A percentile compares a stretch with the other conserved stretches of the same genome.
These are phyloP conservation scores for Dryocosmus kuriphilus DNA, from an alignment of 2,888 invertebrate species.

Conservation along the genomic window DNA sequence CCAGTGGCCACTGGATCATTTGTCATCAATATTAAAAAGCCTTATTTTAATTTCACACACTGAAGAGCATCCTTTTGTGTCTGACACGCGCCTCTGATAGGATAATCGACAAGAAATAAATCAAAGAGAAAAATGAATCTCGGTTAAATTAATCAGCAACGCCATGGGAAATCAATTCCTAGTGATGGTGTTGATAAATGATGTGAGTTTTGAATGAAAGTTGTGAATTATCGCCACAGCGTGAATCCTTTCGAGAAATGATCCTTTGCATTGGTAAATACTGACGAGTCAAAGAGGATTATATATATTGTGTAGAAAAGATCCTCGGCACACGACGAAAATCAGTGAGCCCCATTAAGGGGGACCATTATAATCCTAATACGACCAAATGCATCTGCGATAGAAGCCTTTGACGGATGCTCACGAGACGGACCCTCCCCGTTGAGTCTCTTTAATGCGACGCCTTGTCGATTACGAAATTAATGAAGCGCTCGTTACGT, in stretches of 20 bases:
- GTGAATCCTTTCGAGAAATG: slow-evolving; percentile 39
- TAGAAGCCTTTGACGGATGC: slow-evolving; percentile 32
- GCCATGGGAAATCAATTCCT: slow-evolving; percentile 34
- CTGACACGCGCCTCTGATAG: slow-evolving; percentile 13
- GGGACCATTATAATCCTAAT: slow-evolving; percentile 28
- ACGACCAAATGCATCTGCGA: neutral
- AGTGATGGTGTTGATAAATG: slow-evolving; percentile 37
- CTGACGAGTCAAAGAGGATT: slow-evolving; percentile 17
- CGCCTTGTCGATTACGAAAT: slow-evolving; percentile 38
- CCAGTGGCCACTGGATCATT: neutral
- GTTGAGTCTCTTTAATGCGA: slow-evolving; percentile 27
- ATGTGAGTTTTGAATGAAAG: slow-evolving; percentile 28
- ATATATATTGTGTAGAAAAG: neutral
- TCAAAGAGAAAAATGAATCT: slow-evolving; percentile 6
- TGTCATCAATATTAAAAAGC: neutral
- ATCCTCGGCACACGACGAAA: slow-evolving; percentile 36
- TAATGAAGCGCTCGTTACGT: slow-evolving; percentile 40
- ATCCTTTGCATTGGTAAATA: neutral
- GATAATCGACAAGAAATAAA: slow-evolving; percentile 11
- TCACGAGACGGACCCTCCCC: slow-evolving; percentile 19
- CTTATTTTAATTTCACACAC: neutral
- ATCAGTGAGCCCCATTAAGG: slow-evolving; percentile 13
- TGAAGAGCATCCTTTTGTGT: neutral
- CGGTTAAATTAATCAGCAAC: slow-evolving; percentile 29
- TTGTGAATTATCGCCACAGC: slow-evolving; percentile 31